phyloP scores from a whole-genome alignment of 30 jellyfish, hydroid and myxozoan genomes.

The Nemopilema nomurai region DNA sequence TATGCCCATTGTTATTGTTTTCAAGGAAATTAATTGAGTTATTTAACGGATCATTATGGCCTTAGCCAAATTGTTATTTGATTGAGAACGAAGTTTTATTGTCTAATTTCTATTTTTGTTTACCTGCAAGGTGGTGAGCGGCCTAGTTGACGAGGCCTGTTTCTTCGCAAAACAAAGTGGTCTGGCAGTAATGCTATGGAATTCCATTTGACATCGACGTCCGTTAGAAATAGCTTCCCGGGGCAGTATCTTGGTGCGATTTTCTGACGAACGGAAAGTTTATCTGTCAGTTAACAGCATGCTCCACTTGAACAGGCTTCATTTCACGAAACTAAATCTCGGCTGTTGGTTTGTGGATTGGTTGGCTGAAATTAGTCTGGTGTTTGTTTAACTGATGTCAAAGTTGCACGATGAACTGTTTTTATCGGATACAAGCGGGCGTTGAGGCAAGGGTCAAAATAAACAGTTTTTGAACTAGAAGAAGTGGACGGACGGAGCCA shows the following conservation, averaged over 20 bases:
- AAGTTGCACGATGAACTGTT: constrained; percentile 10
- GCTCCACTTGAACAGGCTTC: constrained; percentile 8
- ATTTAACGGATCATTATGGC: constrained; percentile 22
- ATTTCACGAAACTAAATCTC: constrained; percentile 3
- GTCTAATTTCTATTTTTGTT: constrained; percentile 29
- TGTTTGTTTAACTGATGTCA: background rate
- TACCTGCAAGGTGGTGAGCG: constrained; percentile 25
- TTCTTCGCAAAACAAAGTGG: background rate
- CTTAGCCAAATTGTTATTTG: constrained; percentile 22
- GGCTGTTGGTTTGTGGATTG: background rate
- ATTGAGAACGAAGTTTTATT: constrained; percentile 22
- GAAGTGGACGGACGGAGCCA: background rate
- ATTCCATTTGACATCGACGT: constrained; percentile 25
- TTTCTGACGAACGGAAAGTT: constrained; percentile 42
- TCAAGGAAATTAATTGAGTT: constrained; percentile 7
- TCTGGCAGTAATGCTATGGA: background rate
- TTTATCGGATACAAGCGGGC: constrained; percentile 24
- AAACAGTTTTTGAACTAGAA: constrained; percentile 24
- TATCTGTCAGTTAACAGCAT: constrained; percentile 48
- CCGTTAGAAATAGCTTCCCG: constrained; percentile 15
- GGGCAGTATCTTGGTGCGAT: constrained; percentile 33
- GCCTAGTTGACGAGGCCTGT: background rate
- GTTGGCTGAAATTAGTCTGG: background rate
- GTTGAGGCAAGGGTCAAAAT: constrained; percentile 25
- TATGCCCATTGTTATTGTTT: constrained; percentile 12